Evolutionary conservation across 2,113 vertebrate species (phyloP), one percentile per base, ranked within the genome.

Genomic region (Ginglymostoma cirratum): DNA sequence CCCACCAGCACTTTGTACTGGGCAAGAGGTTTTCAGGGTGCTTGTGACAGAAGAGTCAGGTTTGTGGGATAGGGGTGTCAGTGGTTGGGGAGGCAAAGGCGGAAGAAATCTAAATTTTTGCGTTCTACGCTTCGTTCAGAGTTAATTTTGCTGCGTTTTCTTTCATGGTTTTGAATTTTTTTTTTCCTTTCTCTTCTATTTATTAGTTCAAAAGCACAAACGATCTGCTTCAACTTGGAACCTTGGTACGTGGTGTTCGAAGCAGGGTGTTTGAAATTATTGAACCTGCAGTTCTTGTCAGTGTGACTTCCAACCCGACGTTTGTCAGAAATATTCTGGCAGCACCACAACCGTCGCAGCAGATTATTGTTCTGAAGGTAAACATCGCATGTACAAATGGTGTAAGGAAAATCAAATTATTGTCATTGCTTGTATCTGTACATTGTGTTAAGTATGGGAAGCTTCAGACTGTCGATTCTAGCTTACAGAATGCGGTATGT

Each of bases 301-400:
- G 6, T 2, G 70, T 96, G 42, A 80, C 93, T 55, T 24, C 85
- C 61, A 85, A 95, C 10, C 1, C 27, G 12, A 96, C 21, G 17
- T 96, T 96, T 61, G 87, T 23, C 48, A n/a, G 3, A 83, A 69
- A 76, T 67, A 86, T 96, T 42, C 80, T 70, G 8, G 55, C 38
- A 15, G 96, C 96, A 12, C 55, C 96, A 3, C 24, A 70, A 34
- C 27, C 67, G 17, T 3, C 96, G 21, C 94, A 96, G 52, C 76
- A 96, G 38, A 96, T 30, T 24, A 96, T 96, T 94, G 95, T 96
- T 27, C 93, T 69, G 7, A 38, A 85, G 86, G 96, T 96, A 19
- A 96, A 96, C 66, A 72, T 69, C 10, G 3, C 3, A 17, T 27
- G 23, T 52, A 34, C 15, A 34, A 72, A 66, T 93, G 34, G 38